Percentiles rank a stretch among this genome's conserved stretches.
Conservation (phyloP, 92 coral and sea anemone genomes). For the Parazoanthus atlanticus region DNA sequence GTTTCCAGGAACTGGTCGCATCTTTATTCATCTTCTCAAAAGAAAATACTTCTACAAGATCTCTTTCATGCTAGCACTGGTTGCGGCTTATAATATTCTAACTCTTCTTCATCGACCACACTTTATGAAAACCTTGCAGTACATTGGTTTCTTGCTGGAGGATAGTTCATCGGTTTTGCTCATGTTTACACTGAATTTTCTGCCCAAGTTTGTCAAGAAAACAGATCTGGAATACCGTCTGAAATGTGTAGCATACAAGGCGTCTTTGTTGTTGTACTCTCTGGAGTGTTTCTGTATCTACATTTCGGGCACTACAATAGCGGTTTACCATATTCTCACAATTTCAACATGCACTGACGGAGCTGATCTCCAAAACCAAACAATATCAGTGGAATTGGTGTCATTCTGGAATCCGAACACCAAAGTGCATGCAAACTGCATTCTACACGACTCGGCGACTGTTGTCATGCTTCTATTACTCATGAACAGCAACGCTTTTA, state of each 20-base stretch:
- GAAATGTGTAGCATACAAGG: slow-evolving; percentile 40
- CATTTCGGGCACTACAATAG: slow-evolving; percentile 43
- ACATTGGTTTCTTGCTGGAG: slow-evolving; percentile 35
- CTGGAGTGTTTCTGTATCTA: slow-evolving; percentile 41
- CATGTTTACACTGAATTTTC: slow-evolving; percentile 49
- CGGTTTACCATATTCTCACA: slow-evolving; percentile 49
- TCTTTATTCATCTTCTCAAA: slow-evolving; percentile 25
- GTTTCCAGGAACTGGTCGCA: slow-evolving; percentile 21
- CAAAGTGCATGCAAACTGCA: too few species aligned
- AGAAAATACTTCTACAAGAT: slow-evolving; percentile 62
- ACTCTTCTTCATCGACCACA: slow-evolving; percentile 16
- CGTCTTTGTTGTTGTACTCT: slow-evolving; percentile 36
- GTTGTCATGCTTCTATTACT: too few species aligned
- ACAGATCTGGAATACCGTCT: slow-evolving; percentile 6
- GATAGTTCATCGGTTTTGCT: slow-evolving; percentile 34
- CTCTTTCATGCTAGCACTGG: slow-evolving; percentile 30
- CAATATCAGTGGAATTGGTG: neutral
- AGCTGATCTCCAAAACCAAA: neutral
- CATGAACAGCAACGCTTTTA: too few species aligned
- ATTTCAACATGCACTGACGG: slow-evolving; percentile 29
- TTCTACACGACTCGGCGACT: too few species aligned
- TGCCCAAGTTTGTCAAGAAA: slow-evolving; percentile 26
- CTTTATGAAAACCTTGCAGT: slow-evolving; percentile 20
- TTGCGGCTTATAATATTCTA: slow-evolving; percentile 38
- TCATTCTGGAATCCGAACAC: too few species aligned